A percentile compares a stretch with the other conserved stretches of the same genome.
These are phyloP conservation scores for Nasonia oneida DNA, from an alignment of 2,888 invertebrate species.

Conservation along the genomic window DNA sequence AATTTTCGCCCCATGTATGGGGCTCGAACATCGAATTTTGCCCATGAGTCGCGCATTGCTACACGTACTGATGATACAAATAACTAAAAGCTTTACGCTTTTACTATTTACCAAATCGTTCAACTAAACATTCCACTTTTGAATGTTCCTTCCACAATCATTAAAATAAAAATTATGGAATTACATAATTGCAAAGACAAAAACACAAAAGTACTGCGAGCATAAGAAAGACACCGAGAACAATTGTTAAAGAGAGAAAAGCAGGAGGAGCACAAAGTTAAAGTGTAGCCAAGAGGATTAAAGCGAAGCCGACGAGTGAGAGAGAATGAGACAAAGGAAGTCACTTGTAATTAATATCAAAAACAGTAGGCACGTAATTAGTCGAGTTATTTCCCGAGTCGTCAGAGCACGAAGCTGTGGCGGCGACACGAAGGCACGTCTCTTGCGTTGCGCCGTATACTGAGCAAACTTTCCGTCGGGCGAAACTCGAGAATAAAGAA, in stretches of 20 bases:
- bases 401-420: not conserved
- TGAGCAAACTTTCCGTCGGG: not conserved
- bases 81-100: not conserved
- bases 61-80: not conserved
- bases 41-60: not conserved
- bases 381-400: slow-evolving; percentile 35
- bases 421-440: not conserved
- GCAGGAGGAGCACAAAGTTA: not conserved
- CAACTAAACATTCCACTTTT: not conserved
- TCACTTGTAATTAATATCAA: slow-evolving; percentile 49
- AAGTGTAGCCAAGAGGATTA: slow-evolving; percentile 14
- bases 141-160: not conserved
- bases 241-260: slow-evolving; percentile 1
- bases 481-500: slow-evolving; percentile 10
- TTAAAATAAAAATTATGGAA: not conserved
- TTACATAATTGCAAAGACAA: not conserved
- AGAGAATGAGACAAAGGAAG: slow-evolving; percentile 11
- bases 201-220: not conserved
- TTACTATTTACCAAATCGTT: not conserved
- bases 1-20: too few species aligned
- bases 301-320: not conserved
- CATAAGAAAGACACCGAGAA: not conserved
- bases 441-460: not conserved
- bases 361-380: slow-evolving; percentile 43
- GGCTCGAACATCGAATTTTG: too few species aligned